Percentiles rank a stretch among this genome's conserved stretches.
Conservation (phyloP, 1,140 invertebrate species). For the Microplitis mediator region DNA sequence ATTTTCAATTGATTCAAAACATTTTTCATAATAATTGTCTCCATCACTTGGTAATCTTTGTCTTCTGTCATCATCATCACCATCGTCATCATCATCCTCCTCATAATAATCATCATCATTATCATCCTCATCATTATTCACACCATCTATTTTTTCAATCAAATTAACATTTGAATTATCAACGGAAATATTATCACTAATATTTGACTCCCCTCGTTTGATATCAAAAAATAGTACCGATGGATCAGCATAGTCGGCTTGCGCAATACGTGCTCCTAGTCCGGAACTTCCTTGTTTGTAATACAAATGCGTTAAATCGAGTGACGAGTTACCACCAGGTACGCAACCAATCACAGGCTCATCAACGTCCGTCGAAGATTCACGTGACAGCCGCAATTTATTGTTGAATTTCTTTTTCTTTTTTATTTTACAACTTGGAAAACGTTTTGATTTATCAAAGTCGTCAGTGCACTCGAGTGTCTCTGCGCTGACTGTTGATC, state of each 20-base stretch:
- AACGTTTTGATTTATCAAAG: conserved; percentile 36
- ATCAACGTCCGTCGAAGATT: conserved; percentile 51
- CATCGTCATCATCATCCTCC: neutral
- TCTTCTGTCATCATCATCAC: conserved; percentile 1
- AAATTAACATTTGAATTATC: neutral
- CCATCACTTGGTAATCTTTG: conserved; percentile 51
- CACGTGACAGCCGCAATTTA: conserved; percentile 38
- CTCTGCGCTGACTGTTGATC: conserved; percentile 56
- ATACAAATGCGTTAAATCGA: conserved; percentile 41
- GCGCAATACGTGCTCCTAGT: conserved; percentile 83
- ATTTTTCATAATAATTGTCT: conserved; percentile 77
- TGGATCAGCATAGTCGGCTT: conserved; percentile 85
- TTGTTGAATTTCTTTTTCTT: conserved; percentile 41
- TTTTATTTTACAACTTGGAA: conserved; percentile 29
- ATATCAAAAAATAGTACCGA: conserved; percentile 66
- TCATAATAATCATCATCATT: conserved; percentile 12
- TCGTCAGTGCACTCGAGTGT: conserved; percentile 57
- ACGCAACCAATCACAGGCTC: conserved; percentile 47
- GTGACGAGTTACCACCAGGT: conserved; percentile 19
- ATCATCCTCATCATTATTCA: conserved; percentile 3
- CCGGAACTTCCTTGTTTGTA: conserved; percentile 82
- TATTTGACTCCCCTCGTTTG: conserved; percentile 34
- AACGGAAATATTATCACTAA: neutral
- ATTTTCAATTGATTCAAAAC: conserved; percentile 77
- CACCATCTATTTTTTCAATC: neutral